Conservation (phyloP, 92 coral and sea anemone genomes). For the Umimayanthus chanpuru region DNA sequence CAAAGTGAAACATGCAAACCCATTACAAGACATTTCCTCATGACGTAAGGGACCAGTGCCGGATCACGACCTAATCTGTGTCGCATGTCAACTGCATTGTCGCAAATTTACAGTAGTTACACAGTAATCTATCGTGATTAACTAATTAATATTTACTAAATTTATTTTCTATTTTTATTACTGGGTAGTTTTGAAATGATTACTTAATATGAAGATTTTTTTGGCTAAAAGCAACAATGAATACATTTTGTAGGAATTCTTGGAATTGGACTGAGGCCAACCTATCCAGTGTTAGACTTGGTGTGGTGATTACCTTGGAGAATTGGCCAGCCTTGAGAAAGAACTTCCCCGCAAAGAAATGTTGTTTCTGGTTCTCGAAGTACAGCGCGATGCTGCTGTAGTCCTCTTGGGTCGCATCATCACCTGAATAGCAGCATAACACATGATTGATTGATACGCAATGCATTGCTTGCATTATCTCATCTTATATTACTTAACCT, state of each 20-base stretch:
- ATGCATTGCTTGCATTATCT: too few relatives aligned
- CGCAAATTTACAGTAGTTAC: too few relatives aligned
- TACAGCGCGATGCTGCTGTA: constrained; percentile 96
- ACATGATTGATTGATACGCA: too few relatives aligned
- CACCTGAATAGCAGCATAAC: constrained; percentile 61
- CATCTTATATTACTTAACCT: too few relatives aligned
- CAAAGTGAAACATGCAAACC: too few relatives aligned
- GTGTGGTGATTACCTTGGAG: constrained; percentile 61
- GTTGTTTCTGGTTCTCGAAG: constrained; percentile 94
- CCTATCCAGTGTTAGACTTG: background rate
- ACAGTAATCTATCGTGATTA: too few relatives aligned
- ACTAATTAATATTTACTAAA: background rate
- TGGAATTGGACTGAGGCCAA: too few relatives aligned
- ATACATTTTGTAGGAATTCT: background rate
- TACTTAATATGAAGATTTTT: background rate
- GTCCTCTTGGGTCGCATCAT: constrained; percentile 93
- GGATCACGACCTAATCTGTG: too few relatives aligned
- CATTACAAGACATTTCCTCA: too few relatives aligned
- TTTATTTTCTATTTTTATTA: too few relatives aligned
- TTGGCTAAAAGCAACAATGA: background rate
- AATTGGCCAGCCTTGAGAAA: constrained; percentile 84
- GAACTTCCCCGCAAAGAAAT: constrained; percentile 96
- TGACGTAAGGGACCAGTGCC: too few relatives aligned
- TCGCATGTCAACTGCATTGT: too few relatives aligned
- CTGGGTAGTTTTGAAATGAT: background rate